Evolutionary conservation across 2,888 invertebrate species (phyloP), one percentile per base, ranked within the genome.

Genomic region (Caprella mutica): DNA sequence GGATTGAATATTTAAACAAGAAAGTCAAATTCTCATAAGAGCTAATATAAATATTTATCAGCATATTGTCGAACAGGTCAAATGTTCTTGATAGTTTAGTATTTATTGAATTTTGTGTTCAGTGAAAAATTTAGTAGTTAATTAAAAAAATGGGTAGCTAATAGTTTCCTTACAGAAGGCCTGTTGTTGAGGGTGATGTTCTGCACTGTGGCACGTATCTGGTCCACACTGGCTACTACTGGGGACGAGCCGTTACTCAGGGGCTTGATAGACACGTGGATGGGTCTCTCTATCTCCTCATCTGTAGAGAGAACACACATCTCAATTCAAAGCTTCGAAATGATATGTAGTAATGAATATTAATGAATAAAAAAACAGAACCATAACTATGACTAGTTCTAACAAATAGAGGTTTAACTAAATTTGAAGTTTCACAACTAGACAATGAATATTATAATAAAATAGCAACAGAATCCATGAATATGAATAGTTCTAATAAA

Each of bases 261-360:
- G 1, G 94, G 94, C 74, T 93, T 93, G 61, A 94, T 94, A 77
- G 92, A 90, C 2, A 94, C 91, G 70, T 88, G 88, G 67, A 94
- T 87, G 73, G 91, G 91, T 67, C 83, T 81, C 69, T 87, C 88
- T 53, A 83, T 80, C 69, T 90, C 90, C 70, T 90, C 90, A 68
- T 89, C 81, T 72, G 68, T 12, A 46, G 38, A 67, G 59, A 55
- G 40, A n/a, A n/a, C n/a, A n/a, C n/a, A n/a, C n/a, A n/a, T n/a
- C n/a, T n/a, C n/a, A n/a, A n/a, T n/a, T n/a, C n/a, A n/a, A n/a
- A n/a, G n/a, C n/a, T n/a, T n/a, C n/a, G n/a, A n/a, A n/a, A n/a
- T n/a, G n/a, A n/a, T 35, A 35, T 35, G 14, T 35, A 35, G 12
- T 12, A 12, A 35, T 35, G 14, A 12, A 35, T 35, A 35, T 35